These are phyloP conservation scores for Neomonachus schauinslandi DNA, from an alignment of 2,113 vertebrate species.

Conservation along the genomic window DNA sequence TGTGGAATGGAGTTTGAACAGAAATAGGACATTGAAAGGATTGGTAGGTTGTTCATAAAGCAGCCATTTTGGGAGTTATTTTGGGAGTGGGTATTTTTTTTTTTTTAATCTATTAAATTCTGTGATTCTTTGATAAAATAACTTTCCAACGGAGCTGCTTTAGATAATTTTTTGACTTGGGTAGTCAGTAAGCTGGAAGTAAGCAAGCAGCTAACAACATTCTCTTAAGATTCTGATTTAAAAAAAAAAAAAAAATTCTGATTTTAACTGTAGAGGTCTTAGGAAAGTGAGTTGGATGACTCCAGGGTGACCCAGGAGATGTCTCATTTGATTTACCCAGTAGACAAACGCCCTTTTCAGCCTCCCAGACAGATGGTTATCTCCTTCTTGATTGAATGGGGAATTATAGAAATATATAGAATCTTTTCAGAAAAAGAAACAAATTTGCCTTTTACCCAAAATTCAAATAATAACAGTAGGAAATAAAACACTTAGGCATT, in stretches of 20 bases:
- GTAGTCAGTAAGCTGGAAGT: not conserved
- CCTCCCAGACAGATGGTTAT: not conserved
- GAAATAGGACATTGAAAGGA: not conserved
- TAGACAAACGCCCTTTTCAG: not conserved
- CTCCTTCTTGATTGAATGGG: not conserved
- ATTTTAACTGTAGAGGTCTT: slow-evolving; percentile 15
- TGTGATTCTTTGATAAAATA: not conserved
- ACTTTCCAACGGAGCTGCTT: not conserved
- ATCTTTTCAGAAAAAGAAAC: slow-evolving; percentile 14
- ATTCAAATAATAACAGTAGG: not conserved
- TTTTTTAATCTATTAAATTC: not conserved
- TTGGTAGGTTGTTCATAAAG: not conserved
- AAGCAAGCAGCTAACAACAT: not conserved
- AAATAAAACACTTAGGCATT: slow-evolving; percentile 2
- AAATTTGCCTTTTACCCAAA: not conserved
- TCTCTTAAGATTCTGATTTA: not conserved
- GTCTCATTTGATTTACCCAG: not conserved
- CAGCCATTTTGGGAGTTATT: not conserved
- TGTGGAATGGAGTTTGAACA: not conserved
- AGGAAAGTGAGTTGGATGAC: not conserved
- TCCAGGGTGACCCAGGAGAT: not conserved
- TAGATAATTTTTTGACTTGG: slow-evolving; percentile 18
- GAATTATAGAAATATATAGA: not conserved
- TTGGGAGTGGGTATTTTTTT: not conserved
- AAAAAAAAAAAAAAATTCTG: not conserved